Evolutionary conservation across 2,888 invertebrate species (phyloP), one percentile per base, ranked within the genome.

Genomic region (Stegana nigrithorax): DNA sequence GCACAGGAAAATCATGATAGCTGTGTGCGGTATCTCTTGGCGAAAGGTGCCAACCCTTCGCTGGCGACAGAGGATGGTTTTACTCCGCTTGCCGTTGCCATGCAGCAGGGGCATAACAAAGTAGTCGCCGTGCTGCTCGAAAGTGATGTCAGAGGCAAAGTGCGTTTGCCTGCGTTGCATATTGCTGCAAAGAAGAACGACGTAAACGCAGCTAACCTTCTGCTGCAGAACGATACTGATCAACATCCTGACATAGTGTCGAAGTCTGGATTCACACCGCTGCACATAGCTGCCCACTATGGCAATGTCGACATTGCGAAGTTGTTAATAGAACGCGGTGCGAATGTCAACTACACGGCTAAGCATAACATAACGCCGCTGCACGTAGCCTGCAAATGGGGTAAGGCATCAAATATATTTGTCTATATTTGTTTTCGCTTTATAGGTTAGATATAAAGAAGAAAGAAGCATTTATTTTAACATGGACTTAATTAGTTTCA

Each of bases 171-270:
- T 1, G 98, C 98, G 1, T 88, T 99, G 60, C 98, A 98, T 86
- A 98, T 98, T 72, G 98, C 98, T 17, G 98, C 98, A 51, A 99
- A 98, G 87, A 99, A 99, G 83, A 97, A 99, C 84, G 98, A 99
- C 83, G 95, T 96, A 63, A 97, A 96, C 86, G 97, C 98, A 4
- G 98, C 98, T 2, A 93, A 93, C 12, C 87, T 98, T 60, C 88
- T 98, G 42, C 88, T 98, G 69, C 94, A 96, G 89, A 97, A 96
- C 86, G n/a, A n/a, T n/a, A n/a, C n/a, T n/a, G 97, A 97, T 83
- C 95, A 96, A 87, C 97, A 97, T 85, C 96, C 98, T 0, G 98
- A 98, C 86, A 95, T 96, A 2, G 95, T 96, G 63, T 97, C 97
- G 2, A 98, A 97, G 87, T 96, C 96, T 67, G 98, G 98, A 25